Conservation (phyloP, 2,797 vertebrate genomes). For the Tachyglossus aculeatus region DNA sequence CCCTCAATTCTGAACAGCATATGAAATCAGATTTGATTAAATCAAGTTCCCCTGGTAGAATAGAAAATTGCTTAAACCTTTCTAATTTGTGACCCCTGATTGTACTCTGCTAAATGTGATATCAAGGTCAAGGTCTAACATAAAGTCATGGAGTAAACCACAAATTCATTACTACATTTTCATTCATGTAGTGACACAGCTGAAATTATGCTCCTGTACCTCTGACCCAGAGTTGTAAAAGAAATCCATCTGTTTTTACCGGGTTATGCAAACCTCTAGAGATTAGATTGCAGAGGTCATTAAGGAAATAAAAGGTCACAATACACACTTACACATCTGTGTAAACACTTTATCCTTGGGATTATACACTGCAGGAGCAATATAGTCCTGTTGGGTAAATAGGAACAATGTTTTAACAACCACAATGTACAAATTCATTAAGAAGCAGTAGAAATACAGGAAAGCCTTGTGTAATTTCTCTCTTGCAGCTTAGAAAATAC, state of each 20-base stretch:
- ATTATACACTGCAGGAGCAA: neutral
- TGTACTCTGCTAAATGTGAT: constrained; percentile 68
- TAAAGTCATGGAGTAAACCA: constrained; percentile 58
- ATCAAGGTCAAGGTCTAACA: constrained; percentile 70
- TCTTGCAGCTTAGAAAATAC: too few relatives aligned
- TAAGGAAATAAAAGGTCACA: constrained; percentile 33
- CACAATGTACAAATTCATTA: too few relatives aligned
- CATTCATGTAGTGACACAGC: constrained; percentile 64
- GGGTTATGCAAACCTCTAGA: constrained; percentile 40
- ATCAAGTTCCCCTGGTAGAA: constrained; percentile 57
- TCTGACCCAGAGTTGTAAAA: constrained; percentile 63
- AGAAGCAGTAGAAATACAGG: too few relatives aligned
- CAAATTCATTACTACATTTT: constrained; percentile 73
- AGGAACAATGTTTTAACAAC: too few relatives aligned
- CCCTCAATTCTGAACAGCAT: constrained; percentile 54
- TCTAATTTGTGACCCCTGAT: constrained; percentile 72
- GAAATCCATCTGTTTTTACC: constrained; percentile 62
- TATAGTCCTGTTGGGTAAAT: too few relatives aligned
- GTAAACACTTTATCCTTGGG: constrained; percentile 35
- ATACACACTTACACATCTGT: constrained; percentile 10
- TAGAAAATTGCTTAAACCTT: constrained; percentile 66
- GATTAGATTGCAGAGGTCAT: constrained; percentile 22
- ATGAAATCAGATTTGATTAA: constrained; percentile 68
- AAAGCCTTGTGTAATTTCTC: too few relatives aligned
- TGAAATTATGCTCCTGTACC: constrained; percentile 63